A percentile compares a stretch with the other conserved stretches of the same genome.
These are phyloP conservation scores for Lithophane leautieri DNA, from an alignment of 2,888 invertebrate genomes.

Conservation along the genomic window DNA sequence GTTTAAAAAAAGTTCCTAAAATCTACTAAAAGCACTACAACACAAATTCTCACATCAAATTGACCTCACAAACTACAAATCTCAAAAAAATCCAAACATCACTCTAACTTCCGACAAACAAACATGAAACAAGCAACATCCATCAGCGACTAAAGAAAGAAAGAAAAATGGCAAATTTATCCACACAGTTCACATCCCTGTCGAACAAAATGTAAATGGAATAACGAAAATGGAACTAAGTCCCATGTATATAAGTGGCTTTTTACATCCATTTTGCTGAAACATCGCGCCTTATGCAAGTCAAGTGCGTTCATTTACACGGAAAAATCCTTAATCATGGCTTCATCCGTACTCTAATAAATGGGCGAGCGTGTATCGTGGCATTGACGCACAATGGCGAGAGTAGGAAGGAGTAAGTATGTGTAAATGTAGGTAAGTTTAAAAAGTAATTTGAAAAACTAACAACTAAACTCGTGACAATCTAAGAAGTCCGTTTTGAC, in stretches of 20 bases:
- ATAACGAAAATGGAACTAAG: constrained; percentile 29
- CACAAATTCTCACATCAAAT: not conserved
- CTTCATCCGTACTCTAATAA: constrained; percentile 69
- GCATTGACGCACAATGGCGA: constrained; percentile 33
- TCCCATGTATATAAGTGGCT: constrained; percentile 29
- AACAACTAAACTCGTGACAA: too few species aligned
- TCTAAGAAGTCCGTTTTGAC: too few species aligned
- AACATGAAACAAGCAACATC: constrained; percentile 17
- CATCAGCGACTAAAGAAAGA: constrained; percentile 7
- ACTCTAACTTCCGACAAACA: constrained; percentile 7
- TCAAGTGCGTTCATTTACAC: constrained; percentile 73
- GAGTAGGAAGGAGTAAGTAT: not conserved
- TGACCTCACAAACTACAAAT: constrained; percentile 1
- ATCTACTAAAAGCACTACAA: not conserved
- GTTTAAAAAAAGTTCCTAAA: not conserved
- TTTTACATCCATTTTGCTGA: constrained; percentile 53
- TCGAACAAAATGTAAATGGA: constrained; percentile 32
- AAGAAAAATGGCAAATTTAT: constrained; percentile 25
- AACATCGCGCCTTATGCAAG: constrained; percentile 69
- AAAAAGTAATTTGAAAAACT: too few species aligned
- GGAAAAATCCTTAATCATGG: constrained; percentile 69
- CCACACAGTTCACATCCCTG: constrained; percentile 9
- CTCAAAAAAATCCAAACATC: constrained; percentile 1
- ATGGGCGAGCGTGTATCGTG: constrained; percentile 72
- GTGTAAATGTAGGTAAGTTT: not conserved